A percentile compares a stretch with the other conserved stretches of the same genome.
phyloP scores from a whole-genome alignment of 92 coral and sea anemone species.

The Isaurus tuberculatus region DNA sequence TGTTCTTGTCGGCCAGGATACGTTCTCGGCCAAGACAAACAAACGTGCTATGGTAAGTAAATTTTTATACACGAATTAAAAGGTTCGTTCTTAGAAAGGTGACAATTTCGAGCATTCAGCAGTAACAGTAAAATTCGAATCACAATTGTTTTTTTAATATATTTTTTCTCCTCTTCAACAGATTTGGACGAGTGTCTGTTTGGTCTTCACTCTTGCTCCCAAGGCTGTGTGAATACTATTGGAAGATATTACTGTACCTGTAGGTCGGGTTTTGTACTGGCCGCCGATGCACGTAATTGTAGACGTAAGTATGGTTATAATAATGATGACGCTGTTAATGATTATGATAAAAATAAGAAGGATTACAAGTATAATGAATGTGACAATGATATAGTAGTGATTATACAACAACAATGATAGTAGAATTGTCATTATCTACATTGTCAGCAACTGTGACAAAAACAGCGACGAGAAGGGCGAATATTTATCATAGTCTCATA shows the following conservation, averaged over 20 bases:
- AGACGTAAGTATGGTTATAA: constrained; percentile 40
- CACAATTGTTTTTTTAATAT: not conserved
- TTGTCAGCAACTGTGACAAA: no score
- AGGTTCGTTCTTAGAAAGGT: no score
- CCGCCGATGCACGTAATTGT: constrained; percentile 63
- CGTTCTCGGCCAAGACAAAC: constrained; percentile 49
- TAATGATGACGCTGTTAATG: no score
- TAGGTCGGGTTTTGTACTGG: constrained; percentile 66
- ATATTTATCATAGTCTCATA: no score
- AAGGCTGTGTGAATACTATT: constrained; percentile 65
- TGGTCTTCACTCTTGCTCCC: constrained; percentile 64
- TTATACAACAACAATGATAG: no score
- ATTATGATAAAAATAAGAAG: no score
- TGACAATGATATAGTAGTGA: no score
- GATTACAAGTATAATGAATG: no score
- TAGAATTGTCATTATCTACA: no score
- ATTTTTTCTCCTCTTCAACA: not conserved
- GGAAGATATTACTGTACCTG: constrained; percentile 74
- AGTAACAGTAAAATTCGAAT: not conserved
- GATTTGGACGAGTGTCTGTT: constrained; percentile 71
- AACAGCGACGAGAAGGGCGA: no score
- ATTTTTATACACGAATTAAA: not conserved
- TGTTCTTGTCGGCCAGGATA: constrained; percentile 62
- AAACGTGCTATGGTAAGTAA: constrained; percentile 56
- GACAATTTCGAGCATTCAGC: no score